Evolutionary conservation across 2,113 vertebrate genomes (phyloP).

Genomic region (Verasper variegatus): DNA sequence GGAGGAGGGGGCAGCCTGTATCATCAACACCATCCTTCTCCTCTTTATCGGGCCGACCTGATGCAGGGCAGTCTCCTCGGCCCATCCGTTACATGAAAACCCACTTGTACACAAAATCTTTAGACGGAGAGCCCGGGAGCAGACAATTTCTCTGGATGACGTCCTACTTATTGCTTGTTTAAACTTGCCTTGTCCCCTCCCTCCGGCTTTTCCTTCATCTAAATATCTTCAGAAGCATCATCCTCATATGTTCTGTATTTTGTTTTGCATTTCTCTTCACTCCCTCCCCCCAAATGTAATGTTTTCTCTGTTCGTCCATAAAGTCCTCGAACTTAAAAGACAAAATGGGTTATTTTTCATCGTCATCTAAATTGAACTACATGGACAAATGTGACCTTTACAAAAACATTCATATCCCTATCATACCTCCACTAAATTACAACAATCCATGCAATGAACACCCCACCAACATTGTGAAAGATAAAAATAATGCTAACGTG

Average conservation of each 20-base stretch:
- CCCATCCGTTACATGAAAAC: conserved; percentile 37
- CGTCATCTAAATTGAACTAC: background rate
- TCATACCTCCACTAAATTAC: too few species aligned
- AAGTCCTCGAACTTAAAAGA: background rate
- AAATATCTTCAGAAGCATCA: background rate
- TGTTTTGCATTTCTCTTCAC: background rate
- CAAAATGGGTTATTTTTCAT: background rate
- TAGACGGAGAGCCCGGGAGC: background rate
- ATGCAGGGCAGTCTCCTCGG: conserved; percentile 11
- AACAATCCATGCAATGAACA: background rate
- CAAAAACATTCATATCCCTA: background rate
- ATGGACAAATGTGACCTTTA: background rate
- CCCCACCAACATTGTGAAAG: too few species aligned
- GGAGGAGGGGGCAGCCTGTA: background rate
- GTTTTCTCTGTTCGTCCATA: background rate
- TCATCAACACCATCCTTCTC: conserved; percentile 31
- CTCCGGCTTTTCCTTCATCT: background rate
- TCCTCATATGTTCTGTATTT: background rate
- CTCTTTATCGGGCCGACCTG: conserved; percentile 33
- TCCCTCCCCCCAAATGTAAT: too few species aligned
- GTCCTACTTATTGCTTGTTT: conserved; percentile 24
- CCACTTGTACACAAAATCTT: conserved; percentile 4
- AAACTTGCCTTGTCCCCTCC: background rate
- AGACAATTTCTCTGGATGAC: conserved; percentile 33
- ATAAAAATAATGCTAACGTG: too few species aligned